phyloP scores from a whole-genome alignment of 2,113 vertebrate species.

The Cavia aperea region DNA sequence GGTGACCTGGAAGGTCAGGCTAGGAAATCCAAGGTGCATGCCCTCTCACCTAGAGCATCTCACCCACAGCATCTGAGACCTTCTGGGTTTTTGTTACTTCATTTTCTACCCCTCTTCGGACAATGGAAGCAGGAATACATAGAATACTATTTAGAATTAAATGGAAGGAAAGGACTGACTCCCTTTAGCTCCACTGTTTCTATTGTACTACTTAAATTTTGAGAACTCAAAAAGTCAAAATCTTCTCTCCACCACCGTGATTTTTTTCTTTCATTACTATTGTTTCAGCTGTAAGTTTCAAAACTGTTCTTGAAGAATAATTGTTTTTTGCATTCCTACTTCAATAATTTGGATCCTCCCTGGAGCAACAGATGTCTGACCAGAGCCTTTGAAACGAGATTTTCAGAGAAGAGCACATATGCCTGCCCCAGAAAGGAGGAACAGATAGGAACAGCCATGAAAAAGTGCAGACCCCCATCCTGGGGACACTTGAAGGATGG shows the following conservation, averaged over 20 bases:
- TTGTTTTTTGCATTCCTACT: not conserved
- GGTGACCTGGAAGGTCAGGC: not conserved
- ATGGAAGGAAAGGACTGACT: not conserved
- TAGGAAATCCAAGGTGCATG: not conserved
- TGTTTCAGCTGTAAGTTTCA: conserved; percentile 2
- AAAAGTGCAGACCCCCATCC: not conserved
- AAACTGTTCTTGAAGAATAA: not conserved
- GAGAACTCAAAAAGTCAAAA: not conserved
- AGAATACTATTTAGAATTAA: not conserved
- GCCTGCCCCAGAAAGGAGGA: not conserved
- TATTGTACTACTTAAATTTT: not conserved
- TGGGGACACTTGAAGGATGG: not conserved
- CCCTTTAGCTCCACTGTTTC: not conserved
- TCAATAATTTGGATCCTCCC: not conserved
- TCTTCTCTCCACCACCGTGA: not conserved
- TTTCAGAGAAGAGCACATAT: not conserved
- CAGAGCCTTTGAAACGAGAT: not conserved
- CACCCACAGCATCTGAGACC: not conserved
- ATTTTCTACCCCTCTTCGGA: not conserved
- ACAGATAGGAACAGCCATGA: not conserved
- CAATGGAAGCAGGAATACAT: not conserved
- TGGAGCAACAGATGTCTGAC: not conserved
- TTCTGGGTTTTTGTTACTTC: not conserved
- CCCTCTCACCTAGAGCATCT: not conserved
- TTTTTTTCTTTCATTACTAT: not conserved